Base-by-base conservation (phyloP, 2,888 invertebrate species). In the Oligia latruncula region DNA sequence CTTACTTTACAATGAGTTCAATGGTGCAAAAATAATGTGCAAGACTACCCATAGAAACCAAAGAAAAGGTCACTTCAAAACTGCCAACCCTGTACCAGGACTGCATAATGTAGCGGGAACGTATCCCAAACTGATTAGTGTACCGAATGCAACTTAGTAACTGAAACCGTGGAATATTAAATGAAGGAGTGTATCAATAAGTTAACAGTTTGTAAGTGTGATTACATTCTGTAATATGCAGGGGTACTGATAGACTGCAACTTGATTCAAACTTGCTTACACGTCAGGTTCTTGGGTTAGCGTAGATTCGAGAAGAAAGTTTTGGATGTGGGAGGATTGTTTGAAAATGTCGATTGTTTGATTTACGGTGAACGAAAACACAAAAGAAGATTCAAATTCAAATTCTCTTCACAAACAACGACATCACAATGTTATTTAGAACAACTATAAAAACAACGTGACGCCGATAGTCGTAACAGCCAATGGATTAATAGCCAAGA, bases 71-170 rank as follows among this genome's bases (percentile, higher is more conserved):
- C 15, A 23, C 0, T 9, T 40, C 1, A 17, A 29, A 49, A 13
- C 29, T 17, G 55, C 70, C 85, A 85, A 35, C 84, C 80, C 80
- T 85, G 35, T 73, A 77, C 65, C 58, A 77, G 70, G 62, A 74
- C 66, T 85, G 40, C 71, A 85, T 85, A 87, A 85, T 85, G 68
- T 40, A 85, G 52, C 11, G 20, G 17, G 49, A 87, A 84, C 87
- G 85, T 87, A 84, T 74, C 35, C 74, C 84, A 84, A 85, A 80
- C 87, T 80, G 85, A 85, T 85, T 87, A 84, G 87, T 86, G 86
- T 80, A 87, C 84, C 62, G 46, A 84, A 85, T 87, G 72, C 80
- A 75, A 85, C 80, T 87, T 73, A 74, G 84, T 84, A 73, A 84
- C 74, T 13, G 52, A 78, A 72, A 60, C 46, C 70, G 74, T 80